Base-by-base conservation (phyloP, 2,888 invertebrate species). In the Ferrisia virgata region DNA sequence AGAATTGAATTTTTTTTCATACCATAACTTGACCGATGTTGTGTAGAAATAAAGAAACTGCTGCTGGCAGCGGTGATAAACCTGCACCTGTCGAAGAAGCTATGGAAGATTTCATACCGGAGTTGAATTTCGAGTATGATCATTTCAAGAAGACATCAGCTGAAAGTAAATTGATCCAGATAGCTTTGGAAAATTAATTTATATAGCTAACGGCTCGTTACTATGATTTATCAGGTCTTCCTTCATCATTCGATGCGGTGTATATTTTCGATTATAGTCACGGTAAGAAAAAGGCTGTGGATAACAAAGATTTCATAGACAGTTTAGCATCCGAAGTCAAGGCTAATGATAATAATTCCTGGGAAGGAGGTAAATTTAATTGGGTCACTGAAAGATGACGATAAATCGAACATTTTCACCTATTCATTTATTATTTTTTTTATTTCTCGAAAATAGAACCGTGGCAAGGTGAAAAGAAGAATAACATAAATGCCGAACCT, bases 251-350 rank as follows among this genome's bases (percentile, higher is more conserved):
- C 69, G 86, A 87, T 39, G 86, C 87, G 13, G 85, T 86, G 25
- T 86, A 86, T 22, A 86, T 86, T 76, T 86, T 86, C 40, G 87
- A 86, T 85, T 86, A 86, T 85, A 86, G 86, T 76, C 86, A 86
- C 43, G 87, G 87, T 4, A 85, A 83, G 39, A 82, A 82, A 43
- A 83, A 83, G 31, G 31, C 36, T 28, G 31, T 28, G 5, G 83
- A 83, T 40, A 18, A 40, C 31, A 40, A 18, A 28, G 83, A 43
- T 72, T 31, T 31, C 18, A 43, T 72, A 18, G 36, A 43, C 0
- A 33, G 80, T 80, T 47, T 43, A 31, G 43, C 31, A 6, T 43
- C 69, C 28, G 72, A 76, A 31, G 43, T 31, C 6, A 15, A 40
- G 43, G n/a, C 31, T 18, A 72, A 43, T 18, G 47, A 47, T 72